Conservation (phyloP, 1,140 invertebrate genomes). For the Pararge aegeria region DNA sequence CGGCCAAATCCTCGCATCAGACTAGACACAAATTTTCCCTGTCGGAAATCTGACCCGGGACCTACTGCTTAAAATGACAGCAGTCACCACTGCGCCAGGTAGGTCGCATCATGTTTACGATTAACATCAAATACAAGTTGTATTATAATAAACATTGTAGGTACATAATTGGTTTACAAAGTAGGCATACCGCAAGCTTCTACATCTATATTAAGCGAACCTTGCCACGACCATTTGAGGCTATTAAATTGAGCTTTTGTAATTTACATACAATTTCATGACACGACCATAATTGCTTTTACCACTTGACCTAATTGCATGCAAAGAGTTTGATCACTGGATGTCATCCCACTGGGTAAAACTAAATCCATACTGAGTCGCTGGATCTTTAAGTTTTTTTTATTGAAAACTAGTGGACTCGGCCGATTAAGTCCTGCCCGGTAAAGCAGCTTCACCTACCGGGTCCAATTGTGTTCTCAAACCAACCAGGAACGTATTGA, state of each 20-base stretch:
- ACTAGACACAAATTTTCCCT: too few species aligned
- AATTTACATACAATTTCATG: constrained; percentile 62
- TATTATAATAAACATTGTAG: background rate
- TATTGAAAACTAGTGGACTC: too few species aligned
- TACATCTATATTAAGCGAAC: constrained; percentile 7
- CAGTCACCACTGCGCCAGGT: too few species aligned
- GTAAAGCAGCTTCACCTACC: too few species aligned
- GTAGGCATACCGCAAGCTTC: constrained; percentile 5
- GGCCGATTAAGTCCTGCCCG: too few species aligned
- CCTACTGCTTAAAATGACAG: too few species aligned
- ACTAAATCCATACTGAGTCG: too few species aligned
- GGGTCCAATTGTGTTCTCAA: too few species aligned
- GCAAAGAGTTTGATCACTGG: constrained; percentile 18
- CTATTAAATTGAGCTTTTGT: constrained; percentile 42
- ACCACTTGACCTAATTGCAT: constrained; percentile 40
- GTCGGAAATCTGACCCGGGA: too few species aligned
- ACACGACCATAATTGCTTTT: constrained; percentile 41
- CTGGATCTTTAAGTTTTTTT: too few species aligned
- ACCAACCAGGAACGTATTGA: too few species aligned
- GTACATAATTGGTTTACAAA: constrained; percentile 12
- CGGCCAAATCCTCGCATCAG: too few species aligned
- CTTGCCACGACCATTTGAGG: constrained; percentile 38
- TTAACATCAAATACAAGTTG: background rate
- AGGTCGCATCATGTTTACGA: background rate
- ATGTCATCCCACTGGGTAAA: background rate